Percentiles rank a stretch among this genome's conserved stretches.
These are phyloP conservation scores for Felis catus DNA, from an alignment of 2,113 vertebrate species.

Conservation along the genomic window F.catus_Fca126_mat1.0 CM031421.1:109256001-109256500, in stretches of 20 bases:
- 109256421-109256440: constrained; percentile 93
- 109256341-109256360: constrained; percentile 90
- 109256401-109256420: constrained; percentile 93
- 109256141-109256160: constrained; percentile 94
- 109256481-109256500: not conserved
- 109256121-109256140: constrained; percentile 93
- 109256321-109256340: constrained; percentile 91
- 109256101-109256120: constrained; percentile 96
- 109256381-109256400: constrained; percentile 91
- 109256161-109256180: constrained; percentile 94
- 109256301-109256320: constrained; percentile 74
- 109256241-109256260: not conserved
- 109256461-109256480: not conserved
- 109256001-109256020: not conserved
- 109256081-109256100: constrained; percentile 93
- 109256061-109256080: constrained; percentile 85
- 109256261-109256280: not conserved
- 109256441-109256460: constrained; percentile 73
- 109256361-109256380: constrained; percentile 95
- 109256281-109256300: not conserved
- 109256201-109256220: not conserved
- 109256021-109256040: not conserved
- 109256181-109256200: constrained; percentile 87
- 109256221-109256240: not conserved
- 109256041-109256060: not conserved